phyloP scores from a whole-genome alignment of 2,797 vertebrate species.

The Gymnocypris eckloni region DNA sequence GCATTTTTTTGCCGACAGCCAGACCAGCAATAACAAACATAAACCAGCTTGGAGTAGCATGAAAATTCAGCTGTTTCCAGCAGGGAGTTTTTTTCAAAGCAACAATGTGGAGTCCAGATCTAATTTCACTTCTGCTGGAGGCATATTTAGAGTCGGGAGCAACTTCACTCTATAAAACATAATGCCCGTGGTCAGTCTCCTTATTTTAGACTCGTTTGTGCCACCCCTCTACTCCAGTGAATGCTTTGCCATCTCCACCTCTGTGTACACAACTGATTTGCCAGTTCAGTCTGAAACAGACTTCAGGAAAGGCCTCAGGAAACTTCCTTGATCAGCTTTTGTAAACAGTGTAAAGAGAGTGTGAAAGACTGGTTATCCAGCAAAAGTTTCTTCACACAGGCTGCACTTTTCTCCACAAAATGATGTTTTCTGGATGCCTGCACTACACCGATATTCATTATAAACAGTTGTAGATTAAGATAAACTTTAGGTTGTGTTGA shows the following conservation, averaged over 20 bases:
- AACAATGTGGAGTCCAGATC: background rate
- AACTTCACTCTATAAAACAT: constrained; percentile 18
- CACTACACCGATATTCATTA: background rate
- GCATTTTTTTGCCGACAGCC: background rate
- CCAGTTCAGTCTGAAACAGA: constrained; percentile 67
- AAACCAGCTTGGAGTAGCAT: background rate
- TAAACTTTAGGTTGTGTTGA: too few species aligned
- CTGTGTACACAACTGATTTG: constrained; percentile 70
- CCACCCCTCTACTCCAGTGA: constrained; percentile 22
- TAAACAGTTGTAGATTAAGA: background rate
- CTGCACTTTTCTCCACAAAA: constrained; percentile 60
- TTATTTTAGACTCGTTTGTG: background rate
- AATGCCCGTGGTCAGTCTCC: background rate
- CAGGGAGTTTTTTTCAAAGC: background rate
- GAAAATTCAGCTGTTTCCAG: background rate
- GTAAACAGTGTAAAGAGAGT: constrained; percentile 73
- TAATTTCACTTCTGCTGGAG: constrained; percentile 10
- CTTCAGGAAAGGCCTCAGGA: constrained; percentile 57
- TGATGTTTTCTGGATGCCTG: constrained; percentile 58
- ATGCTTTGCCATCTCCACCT: constrained; percentile 56
- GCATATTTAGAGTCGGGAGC: constrained; percentile 7
- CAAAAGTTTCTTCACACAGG: constrained; percentile 53
- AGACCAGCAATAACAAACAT: background rate
- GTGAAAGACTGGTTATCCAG: constrained; percentile 69
- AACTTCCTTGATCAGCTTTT: constrained; percentile 65